Evolutionary conservation across 1,140 invertebrate species (phyloP), one percentile per base, ranked within the genome.

Genomic region (Sitophilus oryzae): DNA sequence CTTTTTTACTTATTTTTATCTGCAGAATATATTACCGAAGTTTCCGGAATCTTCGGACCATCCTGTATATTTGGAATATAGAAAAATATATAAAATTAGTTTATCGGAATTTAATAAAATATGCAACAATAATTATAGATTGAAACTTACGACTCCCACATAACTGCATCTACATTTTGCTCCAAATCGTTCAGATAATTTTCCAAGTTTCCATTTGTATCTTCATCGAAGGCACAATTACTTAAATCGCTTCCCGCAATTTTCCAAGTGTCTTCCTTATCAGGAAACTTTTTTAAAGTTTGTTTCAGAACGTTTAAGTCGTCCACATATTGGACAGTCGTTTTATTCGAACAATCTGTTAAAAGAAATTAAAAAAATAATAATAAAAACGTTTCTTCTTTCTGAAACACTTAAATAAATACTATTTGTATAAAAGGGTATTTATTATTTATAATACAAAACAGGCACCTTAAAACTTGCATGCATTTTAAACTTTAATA

Each of bases 81-180:
- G n/a, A n/a, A n/a, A n/a, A n/a, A n/a, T n/a, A n/a, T n/a, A n/a
- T n/a, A n/a, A n/a, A n/a, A n/a, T n/a, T n/a, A n/a, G n/a, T n/a
- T n/a, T n/a, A n/a, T n/a, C n/a, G n/a, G 25, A 30, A 30, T 6
- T 5, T 11, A 30, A 11, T 5, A 30, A 30, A 30, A 30, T 30
- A 11, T 6, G 25, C 25, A 30, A 30, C 5, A 30, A 30, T 6
- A 11, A 30, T 21, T 21, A 44, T 6, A 18, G 21, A 40, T 10
- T 16, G 10, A 11, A 2, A 76, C 77, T 78, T 70, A 85, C 84
- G 79, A 77, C 69, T 84, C 78, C 67, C 82, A 77, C 4, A 81
- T 75, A 44, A 84, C 66, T 20, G 79, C 80, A 42, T 78, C 75
- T 59, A 82, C 72, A 47, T 75, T 69, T 3, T 73, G 67, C 18